A percentile compares a stretch with the other conserved stretches of the same genome.
phyloP scores from a whole-genome alignment of 92 coral and sea anemone species.

The Muricea muricata region DNA sequence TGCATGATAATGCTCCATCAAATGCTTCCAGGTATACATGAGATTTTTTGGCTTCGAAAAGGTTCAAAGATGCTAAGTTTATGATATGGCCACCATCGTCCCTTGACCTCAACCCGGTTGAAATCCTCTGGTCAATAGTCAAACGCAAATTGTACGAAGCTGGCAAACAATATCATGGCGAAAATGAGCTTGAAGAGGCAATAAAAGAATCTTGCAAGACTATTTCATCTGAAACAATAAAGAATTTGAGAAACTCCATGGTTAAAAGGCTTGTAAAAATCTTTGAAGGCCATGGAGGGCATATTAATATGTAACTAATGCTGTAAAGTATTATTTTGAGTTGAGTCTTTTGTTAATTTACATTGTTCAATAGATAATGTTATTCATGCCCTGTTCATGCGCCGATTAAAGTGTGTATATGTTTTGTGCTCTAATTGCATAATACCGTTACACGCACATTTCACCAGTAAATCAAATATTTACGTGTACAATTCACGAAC shows the following conservation, averaged over 20 bases:
- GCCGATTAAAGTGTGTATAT: not conserved
- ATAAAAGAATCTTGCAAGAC: not conserved
- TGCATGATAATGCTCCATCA: too few species aligned
- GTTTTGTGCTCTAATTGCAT: not conserved
- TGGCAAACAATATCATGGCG: not conserved
- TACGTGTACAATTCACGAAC: not conserved
- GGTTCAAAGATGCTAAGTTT: not conserved
- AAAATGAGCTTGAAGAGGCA: not conserved
- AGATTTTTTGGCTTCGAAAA: too few species aligned
- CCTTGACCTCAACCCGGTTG: slow-evolving; percentile 1
- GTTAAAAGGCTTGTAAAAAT: not conserved
- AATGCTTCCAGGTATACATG: too few species aligned
- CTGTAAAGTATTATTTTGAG: not conserved
- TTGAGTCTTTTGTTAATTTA: not conserved
- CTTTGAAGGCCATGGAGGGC: not conserved
- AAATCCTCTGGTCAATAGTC: too few species aligned
- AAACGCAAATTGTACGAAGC: not conserved
- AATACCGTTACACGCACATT: not conserved
- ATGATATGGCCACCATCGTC: slow-evolving; percentile 7
- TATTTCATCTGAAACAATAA: not conserved
- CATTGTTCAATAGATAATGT: not conserved
- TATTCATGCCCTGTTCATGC: not conserved
- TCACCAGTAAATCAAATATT: not conserved
- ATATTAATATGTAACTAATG: slow-evolving; percentile 1
- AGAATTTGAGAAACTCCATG: not conserved